A percentile compares a stretch with the other conserved stretches of the same genome.
Evolutionary conservation across 2,888 invertebrate genomes (phyloP).

Genomic region (Scrobipalpa costella): DNA sequence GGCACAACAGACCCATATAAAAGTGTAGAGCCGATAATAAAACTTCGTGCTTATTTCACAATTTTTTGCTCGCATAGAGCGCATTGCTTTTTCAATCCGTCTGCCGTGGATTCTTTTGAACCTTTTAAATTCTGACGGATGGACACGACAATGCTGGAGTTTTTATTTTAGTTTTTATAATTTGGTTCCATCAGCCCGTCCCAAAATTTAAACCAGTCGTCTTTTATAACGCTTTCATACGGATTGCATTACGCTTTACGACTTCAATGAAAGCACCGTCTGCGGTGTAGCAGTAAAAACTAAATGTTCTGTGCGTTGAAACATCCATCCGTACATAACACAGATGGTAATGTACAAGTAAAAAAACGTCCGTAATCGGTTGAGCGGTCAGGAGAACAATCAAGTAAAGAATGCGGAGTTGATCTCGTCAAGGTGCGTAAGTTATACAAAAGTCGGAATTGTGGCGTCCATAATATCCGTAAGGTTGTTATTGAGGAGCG

Average conservation of each 20-base stretch:
- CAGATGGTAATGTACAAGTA: neutral
- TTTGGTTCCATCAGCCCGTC: conserved; percentile 38
- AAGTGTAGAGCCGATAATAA: conserved; percentile 38
- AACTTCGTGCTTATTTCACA: conserved; percentile 38
- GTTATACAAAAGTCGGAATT: conserved; percentile 51
- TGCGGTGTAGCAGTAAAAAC: conserved; percentile 32
- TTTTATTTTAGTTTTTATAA: conserved; percentile 42
- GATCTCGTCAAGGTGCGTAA: conserved; percentile 44
- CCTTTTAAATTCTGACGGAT: conserved; percentile 42
- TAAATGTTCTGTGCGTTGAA: conserved; percentile 4
- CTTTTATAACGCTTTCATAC: conserved; percentile 50
- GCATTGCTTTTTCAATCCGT: conserved; percentile 21
- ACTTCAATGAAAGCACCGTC: conserved; percentile 43
- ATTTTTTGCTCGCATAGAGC: conserved; percentile 35
- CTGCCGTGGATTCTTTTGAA: conserved; percentile 32
- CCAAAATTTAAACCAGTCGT: conserved; percentile 58
- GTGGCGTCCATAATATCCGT: conserved; percentile 58
- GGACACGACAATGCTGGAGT: conserved; percentile 42
- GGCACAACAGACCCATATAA: conserved; percentile 38
- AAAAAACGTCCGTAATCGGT: neutral
- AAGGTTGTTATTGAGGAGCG: conserved; percentile 69
- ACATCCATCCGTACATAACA: conserved; percentile 11
- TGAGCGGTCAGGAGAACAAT: conserved; percentile 24
- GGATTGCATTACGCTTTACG: conserved; percentile 54
- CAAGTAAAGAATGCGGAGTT: conserved; percentile 40